Percentiles rank a stretch among this genome's conserved stretches.
These are phyloP conservation scores for Clarias pachynema DNA, from an alignment of 2,797 vertebrate species.

Conservation along the genomic window DNA sequence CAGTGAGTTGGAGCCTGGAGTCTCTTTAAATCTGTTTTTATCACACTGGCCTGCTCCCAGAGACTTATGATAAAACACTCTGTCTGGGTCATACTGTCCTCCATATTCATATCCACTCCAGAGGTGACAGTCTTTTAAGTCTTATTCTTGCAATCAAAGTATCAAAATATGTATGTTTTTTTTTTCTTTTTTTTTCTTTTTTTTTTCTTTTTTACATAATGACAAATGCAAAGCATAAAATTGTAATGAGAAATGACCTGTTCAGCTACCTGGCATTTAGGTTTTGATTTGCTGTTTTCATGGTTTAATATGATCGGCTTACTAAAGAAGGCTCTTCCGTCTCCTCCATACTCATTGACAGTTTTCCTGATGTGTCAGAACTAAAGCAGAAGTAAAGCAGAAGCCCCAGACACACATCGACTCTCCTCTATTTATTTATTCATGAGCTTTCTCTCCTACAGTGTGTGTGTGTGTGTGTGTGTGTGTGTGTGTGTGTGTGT, in stretches of 20 bases:
- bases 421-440: conserved; percentile 76
- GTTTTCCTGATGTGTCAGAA: conserved; percentile 77
- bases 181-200: neutral
- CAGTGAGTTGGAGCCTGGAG: conserved; percentile 73
- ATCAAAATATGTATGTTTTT: neutral
- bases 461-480: conserved; percentile 67
- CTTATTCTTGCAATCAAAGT: conserved; percentile 6
- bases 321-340: conserved; percentile 22
- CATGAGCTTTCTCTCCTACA: conserved; percentile 68
- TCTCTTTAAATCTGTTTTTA: conserved; percentile 64
- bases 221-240: neutral
- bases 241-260: neutral
- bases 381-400: conserved; percentile 62
- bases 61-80: conserved; percentile 41
- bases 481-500: conserved; percentile 61
- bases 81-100: conserved; percentile 48
- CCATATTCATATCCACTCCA: conserved; percentile 31
- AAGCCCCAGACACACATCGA: conserved; percentile 72
- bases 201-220: neutral
- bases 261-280: neutral
- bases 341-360: conserved; percentile 60
- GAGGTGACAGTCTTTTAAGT: conserved; percentile 39
- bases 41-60: conserved; percentile 44
- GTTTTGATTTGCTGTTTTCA: neutral
- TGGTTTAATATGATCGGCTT: neutral